These are phyloP conservation scores for Auanema freiburgensis DNA, from an alignment of 2,888 invertebrate genomes.

Conservation along the genomic window DNA sequence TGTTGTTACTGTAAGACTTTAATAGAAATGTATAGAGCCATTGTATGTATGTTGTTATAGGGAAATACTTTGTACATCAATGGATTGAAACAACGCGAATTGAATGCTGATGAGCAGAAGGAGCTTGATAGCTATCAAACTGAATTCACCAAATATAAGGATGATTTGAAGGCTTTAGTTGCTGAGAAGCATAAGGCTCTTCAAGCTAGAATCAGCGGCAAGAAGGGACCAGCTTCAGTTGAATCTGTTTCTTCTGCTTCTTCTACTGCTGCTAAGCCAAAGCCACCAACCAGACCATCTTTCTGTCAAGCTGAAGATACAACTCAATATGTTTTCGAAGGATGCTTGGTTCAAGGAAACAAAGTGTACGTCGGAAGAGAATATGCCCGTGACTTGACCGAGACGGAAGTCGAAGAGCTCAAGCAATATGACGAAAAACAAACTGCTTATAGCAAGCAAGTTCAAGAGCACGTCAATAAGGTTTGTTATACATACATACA, in stretches of 20 bases:
- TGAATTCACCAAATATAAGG: constrained; percentile 48
- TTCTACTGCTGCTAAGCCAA: constrained; percentile 13
- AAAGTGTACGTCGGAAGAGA: constrained; percentile 60
- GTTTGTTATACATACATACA: constrained; percentile 13
- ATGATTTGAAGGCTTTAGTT: constrained; percentile 27
- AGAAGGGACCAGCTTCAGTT: constrained; percentile 14
- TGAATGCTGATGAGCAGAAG: constrained; percentile 48
- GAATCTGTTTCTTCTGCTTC: background rate
- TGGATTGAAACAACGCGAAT: constrained; percentile 50
- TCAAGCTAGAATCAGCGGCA: constrained; percentile 13
- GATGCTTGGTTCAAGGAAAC: constrained; percentile 57
- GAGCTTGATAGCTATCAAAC: constrained; percentile 43
- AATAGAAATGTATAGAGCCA: background rate
- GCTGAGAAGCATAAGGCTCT: constrained; percentile 22
- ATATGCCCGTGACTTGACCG: constrained; percentile 55
- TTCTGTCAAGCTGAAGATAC: constrained; percentile 61
- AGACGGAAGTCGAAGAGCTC: constrained; percentile 50
- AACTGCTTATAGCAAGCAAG: constrained; percentile 50
- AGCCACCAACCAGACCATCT: constrained; percentile 55
- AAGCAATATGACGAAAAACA: constrained; percentile 54
- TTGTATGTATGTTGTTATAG: constrained; percentile 18
- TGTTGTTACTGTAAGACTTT: constrained; percentile 53
- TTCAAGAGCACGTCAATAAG: constrained; percentile 45
- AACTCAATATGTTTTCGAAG: constrained; percentile 62
- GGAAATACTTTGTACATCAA: constrained; percentile 57